A percentile compares a stretch with the other conserved stretches of the same genome.
Conservation (phyloP, 2,797 vertebrate genomes). For the Odontamblyopus rebecca region DNA sequence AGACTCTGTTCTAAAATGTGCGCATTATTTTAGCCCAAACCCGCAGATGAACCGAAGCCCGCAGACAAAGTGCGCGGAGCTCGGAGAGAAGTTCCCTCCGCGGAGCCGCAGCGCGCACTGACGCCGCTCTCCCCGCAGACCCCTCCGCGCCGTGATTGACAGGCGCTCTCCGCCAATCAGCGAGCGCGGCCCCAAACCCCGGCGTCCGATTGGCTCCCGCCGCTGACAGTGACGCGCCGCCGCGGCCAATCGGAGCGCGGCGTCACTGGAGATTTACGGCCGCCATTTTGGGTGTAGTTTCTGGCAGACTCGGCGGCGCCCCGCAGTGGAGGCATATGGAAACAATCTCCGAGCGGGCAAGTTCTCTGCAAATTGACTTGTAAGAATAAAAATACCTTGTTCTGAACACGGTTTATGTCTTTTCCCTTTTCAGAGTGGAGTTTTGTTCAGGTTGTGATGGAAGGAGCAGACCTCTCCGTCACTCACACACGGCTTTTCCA, state of each 20-base stretch:
- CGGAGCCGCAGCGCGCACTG: constrained; percentile 68
- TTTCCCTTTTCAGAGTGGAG: constrained; percentile 33
- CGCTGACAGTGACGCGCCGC: background rate
- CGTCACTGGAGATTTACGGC: constrained; percentile 12
- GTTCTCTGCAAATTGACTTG: constrained; percentile 52
- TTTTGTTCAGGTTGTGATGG: constrained; percentile 56
- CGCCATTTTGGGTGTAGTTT: background rate
- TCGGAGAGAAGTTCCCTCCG: constrained; percentile 64
- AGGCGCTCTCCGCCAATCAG: constrained; percentile 60
- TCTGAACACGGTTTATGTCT: constrained; percentile 40
- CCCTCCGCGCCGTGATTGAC: constrained; percentile 73
- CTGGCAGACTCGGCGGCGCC: constrained; percentile 66
- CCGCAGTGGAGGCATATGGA: constrained; percentile 64
- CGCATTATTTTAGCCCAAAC: background rate
- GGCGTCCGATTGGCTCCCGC: constrained; percentile 47
- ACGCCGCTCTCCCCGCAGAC: constrained; percentile 29
- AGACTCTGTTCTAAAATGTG: background rate
- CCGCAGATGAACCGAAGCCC: background rate
- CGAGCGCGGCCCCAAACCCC: background rate
- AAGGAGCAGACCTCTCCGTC: constrained; percentile 29
- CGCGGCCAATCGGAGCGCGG: constrained; percentile 50
- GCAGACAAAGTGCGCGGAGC: constrained; percentile 6
- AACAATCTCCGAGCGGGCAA: constrained; percentile 40
- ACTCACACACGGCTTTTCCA: constrained; percentile 21
- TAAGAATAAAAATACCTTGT: constrained; percentile 53